Evolutionary conservation across 2,113 vertebrate genomes (phyloP).

Genomic region (Serinus canaria): DNA sequence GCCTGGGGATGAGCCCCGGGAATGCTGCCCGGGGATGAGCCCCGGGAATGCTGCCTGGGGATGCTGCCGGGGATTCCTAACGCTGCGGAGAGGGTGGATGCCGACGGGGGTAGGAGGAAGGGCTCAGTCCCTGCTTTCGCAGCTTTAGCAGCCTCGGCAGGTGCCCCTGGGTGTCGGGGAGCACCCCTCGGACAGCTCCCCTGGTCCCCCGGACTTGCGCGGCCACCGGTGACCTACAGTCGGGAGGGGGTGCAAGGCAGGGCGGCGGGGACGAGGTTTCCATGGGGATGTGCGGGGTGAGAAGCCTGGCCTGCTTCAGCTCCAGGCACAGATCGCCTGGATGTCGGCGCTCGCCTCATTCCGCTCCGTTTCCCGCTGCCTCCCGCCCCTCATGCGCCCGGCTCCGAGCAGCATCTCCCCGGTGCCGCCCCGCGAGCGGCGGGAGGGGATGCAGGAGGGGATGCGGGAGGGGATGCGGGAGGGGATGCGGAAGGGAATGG

Average conservation of each 20-base stretch:
- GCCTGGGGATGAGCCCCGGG: background rate
- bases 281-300: slow-evolving; percentile 14
- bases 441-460: no score
- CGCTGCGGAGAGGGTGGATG: accelerated
- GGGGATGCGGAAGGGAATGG: no score
- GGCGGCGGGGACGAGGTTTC: background rate
- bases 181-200: background rate
- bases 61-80: background rate
- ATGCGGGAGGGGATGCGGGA: no score
- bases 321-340: slow-evolving; percentile 23
- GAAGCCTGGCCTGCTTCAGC: background rate
- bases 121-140: background rate
- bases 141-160: background rate
- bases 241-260: background rate
- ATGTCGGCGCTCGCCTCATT: slow-evolving; percentile 23
- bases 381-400: background rate
- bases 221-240: background rate
- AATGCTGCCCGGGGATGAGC: background rate
- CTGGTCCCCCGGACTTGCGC: background rate
- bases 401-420: background rate
- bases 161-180: background rate
- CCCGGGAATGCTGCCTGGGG: background rate
- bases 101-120: accelerated
- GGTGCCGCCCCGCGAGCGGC: background rate
- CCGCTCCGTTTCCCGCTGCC: slow-evolving; percentile 27